phyloP scores from a whole-genome alignment of 2,113 vertebrate species.

The Coracopsis vasa region DNA sequence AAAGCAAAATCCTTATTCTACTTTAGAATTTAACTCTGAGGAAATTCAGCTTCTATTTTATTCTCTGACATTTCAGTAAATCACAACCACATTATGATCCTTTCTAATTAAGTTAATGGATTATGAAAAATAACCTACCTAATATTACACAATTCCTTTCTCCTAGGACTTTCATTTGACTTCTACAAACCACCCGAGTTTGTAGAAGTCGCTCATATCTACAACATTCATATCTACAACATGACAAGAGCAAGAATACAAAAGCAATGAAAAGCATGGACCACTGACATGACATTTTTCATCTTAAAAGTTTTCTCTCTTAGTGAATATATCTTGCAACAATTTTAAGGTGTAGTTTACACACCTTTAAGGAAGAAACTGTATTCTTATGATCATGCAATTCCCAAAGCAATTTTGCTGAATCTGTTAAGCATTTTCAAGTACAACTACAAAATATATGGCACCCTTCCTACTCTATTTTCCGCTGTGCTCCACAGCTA shows the following conservation, averaged over 20 bases:
- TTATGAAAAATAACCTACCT: not conserved
- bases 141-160: not conserved
- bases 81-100: not conserved
- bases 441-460: not conserved
- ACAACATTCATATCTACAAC: not conserved
- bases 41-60: not conserved
- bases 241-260: not conserved
- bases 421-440: not conserved
- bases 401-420: not conserved
- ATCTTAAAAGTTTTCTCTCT: not conserved
- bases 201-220: not conserved
- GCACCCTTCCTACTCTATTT: not conserved
- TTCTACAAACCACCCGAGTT: not conserved
- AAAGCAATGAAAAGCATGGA: not conserved
- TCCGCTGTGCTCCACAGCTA: not conserved
- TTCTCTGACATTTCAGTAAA: not conserved
- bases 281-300: not conserved
- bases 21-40: not conserved
- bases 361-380: not conserved
- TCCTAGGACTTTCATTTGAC: not conserved
- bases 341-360: not conserved
- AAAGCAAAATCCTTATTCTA: not conserved
- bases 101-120: not conserved
- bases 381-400: not conserved
- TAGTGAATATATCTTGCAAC: not conserved